Percentiles rank a stretch among this genome's conserved stretches.
Evolutionary conservation across 2,113 vertebrate species (phyloP).

Genomic region (Ploceus nigricollis): DNA sequence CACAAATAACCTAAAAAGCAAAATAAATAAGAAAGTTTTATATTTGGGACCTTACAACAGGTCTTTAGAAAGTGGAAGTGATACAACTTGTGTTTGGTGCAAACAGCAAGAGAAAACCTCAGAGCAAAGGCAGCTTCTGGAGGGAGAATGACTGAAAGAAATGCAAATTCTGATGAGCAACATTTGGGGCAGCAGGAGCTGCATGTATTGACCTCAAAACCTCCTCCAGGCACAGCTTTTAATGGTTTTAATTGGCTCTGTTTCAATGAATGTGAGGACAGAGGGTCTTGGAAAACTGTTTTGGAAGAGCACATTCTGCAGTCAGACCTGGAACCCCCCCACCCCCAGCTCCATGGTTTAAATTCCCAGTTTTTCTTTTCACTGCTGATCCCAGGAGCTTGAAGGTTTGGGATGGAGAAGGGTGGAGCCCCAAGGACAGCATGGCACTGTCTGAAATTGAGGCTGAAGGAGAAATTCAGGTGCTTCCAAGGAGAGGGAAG

Average conservation of each 20-base stretch:
- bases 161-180: background rate
- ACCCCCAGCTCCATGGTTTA: background rate
- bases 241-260: background rate
- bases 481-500: background rate
- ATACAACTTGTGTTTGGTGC: background rate
- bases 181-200: background rate
- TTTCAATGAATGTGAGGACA: background rate
- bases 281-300: background rate
- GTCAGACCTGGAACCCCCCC: background rate
- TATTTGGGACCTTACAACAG: background rate
- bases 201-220: background rate
- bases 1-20: background rate
- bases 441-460: rapidly evolving
- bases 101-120: background rate
- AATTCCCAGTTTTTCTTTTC: background rate
- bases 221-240: background rate
- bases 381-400: background rate
- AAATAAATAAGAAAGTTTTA: background rate
- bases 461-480: background rate
- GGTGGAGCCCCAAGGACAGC: background rate
- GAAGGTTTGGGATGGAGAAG: background rate
- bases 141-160: background rate
- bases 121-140: background rate
- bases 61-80: background rate
- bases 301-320: background rate